Evolutionary conservation across 2,888 invertebrate genomes (phyloP).

Genomic region (Pardosa pseudoannulata): DNA sequence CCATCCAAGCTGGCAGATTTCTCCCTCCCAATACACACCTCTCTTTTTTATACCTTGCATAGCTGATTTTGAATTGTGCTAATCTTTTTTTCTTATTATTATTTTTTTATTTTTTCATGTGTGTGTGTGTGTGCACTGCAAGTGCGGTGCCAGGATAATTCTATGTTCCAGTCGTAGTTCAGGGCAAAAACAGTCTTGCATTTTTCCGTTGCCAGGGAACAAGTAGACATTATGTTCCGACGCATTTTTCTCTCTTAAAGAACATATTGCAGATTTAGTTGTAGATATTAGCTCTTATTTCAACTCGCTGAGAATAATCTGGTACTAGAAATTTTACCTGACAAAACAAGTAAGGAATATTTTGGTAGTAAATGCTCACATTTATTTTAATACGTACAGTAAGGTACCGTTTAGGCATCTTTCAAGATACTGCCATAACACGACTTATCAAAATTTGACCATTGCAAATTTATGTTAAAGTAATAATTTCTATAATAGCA

Average conservation of each 20-base stretch:
- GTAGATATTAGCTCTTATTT: conserved; percentile 7
- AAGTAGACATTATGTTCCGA: conserved; percentile 57
- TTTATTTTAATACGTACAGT: too few relatives aligned
- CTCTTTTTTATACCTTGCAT: conserved; percentile 28
- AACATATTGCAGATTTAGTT: conserved; percentile 26
- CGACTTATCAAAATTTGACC: too few relatives aligned
- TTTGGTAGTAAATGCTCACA: too few relatives aligned
- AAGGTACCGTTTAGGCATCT: too few relatives aligned
- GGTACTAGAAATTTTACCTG: too few relatives aligned
- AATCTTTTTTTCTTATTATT: conserved; percentile 22
- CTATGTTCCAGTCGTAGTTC: conserved; percentile 48
- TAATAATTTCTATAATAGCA: too few relatives aligned
- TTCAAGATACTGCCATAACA: too few relatives aligned
- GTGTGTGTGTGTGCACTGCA: too few relatives aligned
- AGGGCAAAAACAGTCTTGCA: conserved; percentile 61
- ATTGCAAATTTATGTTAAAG: too few relatives aligned
- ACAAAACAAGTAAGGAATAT: too few relatives aligned
- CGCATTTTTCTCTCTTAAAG: conserved; percentile 34
- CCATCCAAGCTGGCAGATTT: not conserved
- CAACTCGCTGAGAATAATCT: conserved; percentile 11
- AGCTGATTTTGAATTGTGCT: conserved; percentile 46
- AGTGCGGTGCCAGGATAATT: conserved; percentile 63
- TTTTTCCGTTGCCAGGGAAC: conserved; percentile 66
- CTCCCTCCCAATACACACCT: conserved; percentile 8
- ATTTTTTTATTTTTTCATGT: too few relatives aligned